These are phyloP conservation scores for Murina feae DNA, from an alignment of 2,113 vertebrate genomes.

Conservation along the genomic window DNA sequence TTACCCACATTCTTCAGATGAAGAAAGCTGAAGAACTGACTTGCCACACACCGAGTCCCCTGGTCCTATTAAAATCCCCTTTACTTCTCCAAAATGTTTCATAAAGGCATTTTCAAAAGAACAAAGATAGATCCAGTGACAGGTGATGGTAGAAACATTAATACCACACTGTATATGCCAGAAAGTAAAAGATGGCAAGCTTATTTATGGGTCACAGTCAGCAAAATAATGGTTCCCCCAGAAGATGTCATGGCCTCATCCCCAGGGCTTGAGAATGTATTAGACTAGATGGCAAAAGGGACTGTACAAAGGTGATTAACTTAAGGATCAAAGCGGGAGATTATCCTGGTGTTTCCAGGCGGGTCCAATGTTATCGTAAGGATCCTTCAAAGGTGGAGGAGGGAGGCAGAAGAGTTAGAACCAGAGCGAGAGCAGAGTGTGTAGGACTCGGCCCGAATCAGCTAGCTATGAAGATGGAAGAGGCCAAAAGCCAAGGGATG, in stretches of 20 bases:
- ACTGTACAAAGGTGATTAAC: not conserved
- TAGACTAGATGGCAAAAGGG: not conserved
- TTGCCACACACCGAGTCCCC: not conserved
- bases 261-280: not conserved
- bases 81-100: not conserved
- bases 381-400: not conserved
- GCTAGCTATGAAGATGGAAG: not conserved
- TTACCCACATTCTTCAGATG: not conserved
- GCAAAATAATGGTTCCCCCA: not conserved
- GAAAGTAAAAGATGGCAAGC: not conserved
- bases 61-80: not conserved
- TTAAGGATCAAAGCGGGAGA: not conserved
- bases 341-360: not conserved
- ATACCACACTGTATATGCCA: not conserved
- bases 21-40: not conserved
- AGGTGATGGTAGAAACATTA: not conserved
- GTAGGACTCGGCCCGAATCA: not conserved
- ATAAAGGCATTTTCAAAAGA: not conserved
- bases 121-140: not conserved
- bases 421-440: not conserved
- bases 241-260: not conserved
- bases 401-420: not conserved
- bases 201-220: not conserved
- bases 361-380: not conserved
- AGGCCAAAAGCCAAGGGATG: not conserved